Base-by-base conservation (phyloP, 2,113 vertebrate species). In the Tylochromis polylepis region DNA sequence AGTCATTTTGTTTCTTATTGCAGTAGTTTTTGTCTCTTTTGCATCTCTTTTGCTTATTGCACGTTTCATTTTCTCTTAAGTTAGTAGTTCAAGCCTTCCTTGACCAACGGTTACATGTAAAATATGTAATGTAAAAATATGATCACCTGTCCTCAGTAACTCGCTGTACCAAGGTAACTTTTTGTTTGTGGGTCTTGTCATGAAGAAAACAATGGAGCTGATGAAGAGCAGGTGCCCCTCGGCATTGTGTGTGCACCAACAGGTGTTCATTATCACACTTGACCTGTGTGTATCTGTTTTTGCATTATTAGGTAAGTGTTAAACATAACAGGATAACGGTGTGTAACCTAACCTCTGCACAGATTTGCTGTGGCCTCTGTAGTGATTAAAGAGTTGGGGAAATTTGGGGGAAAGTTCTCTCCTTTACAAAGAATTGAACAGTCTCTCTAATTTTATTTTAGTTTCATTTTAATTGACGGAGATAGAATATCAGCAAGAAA, bases 201-300 rank as follows among this genome's bases (percentile, higher is more conserved):
- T 5, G 49, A 60, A 60, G 43, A 78, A 87, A 83, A 90, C 81
- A 86, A 87, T 78, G 41, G 62, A 41, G 60, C 65, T 31, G 46
- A 84, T 83, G 46, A 59, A 75, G 49, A 79, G 72, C 11, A 65
- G 82, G 79, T 89, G 43, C 85, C 72, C 67, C 75, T 82, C 82
- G 60, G 78, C 24, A 60, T 83, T 91, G 62, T 75, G 62, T 85
- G 75, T 88, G 72, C 70, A 86, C 72, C 70, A 91, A 83, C 91
- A 90, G 87, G 90, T 91, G 87, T 90, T 89, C 79, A 16, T 46
- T 56, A 82, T 88, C 75, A 84, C 57, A 53, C 49, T 88, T 80
- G 87, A 85, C 82, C 77, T 59, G 29, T 31, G 70, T 56, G 75
- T 78, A 9, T 80, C 41, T 75, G 49, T 0, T 10, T n/a, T 53